Evolutionary conservation across 2,113 vertebrate species (phyloP).

Genomic region (Rhinichthys klamathensis): DNA sequence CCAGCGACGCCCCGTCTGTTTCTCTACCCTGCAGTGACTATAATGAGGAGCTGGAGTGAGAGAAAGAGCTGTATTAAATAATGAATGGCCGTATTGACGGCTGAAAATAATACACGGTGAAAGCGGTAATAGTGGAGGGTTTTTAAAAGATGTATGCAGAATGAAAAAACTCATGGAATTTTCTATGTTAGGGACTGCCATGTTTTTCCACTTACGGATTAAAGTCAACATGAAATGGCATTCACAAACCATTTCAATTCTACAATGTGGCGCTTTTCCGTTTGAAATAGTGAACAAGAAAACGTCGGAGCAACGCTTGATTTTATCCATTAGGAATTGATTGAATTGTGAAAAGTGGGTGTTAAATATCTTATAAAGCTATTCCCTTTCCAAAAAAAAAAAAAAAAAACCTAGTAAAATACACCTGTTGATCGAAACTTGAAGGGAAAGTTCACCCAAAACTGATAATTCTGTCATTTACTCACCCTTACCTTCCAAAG

Average conservation of each 20-base stretch:
- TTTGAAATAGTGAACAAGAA: neutral
- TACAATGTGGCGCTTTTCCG: neutral
- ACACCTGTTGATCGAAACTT: neutral
- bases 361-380: neutral
- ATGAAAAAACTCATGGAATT: neutral
- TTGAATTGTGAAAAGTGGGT: neutral
- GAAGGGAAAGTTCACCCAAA: neutral
- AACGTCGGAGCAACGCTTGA: neutral
- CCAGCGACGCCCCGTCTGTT: constrained; percentile 56
- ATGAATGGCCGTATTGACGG: constrained; percentile 18
- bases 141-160: neutral
- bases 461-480: neutral
- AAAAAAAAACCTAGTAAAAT: neutral
- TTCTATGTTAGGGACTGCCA: neutral
- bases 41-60: constrained; percentile 63
- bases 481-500: no score
- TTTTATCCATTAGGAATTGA: neutral
- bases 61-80: constrained; percentile 49
- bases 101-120: constrained; percentile 25
- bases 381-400: neutral
- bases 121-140: neutral
- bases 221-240: neutral
- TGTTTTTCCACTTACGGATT: neutral
- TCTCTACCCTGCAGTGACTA: constrained; percentile 55
- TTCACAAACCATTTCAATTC: neutral